A percentile compares a stretch with the other conserved stretches of the same genome.
phyloP scores from a whole-genome alignment of 2,797 vertebrate species.

The Cuculus canorus region DNA sequence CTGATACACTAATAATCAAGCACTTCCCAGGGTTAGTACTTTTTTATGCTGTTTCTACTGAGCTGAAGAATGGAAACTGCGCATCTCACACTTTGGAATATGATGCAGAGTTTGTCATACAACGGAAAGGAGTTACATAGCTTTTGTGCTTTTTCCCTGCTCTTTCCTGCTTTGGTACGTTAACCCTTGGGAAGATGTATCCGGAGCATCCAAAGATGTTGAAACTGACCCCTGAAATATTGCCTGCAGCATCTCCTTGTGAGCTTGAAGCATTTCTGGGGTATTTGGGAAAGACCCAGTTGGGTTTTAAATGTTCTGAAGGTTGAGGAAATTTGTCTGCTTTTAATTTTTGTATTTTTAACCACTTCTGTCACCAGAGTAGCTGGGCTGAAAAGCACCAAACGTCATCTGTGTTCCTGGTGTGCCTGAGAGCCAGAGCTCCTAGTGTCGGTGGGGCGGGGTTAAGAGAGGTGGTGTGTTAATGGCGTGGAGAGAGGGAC shows the following conservation, averaged over 20 bases:
- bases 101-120: neutral
- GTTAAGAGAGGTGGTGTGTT: neutral
- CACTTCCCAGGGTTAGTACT: neutral
- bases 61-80: conserved; percentile 26
- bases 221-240: neutral
- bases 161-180: neutral
- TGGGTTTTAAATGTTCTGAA: neutral
- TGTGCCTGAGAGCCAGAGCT: neutral
- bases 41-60: conserved; percentile 38
- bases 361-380: neutral
- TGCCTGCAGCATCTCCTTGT: neutral
- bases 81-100: conserved; percentile 19
- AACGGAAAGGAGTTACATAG: neutral
- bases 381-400: neutral
- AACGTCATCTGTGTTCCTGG: neutral
- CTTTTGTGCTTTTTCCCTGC: neutral
- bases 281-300: neutral
- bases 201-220: neutral
- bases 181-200: neutral
- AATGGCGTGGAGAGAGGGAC: neutral
- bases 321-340: neutral
- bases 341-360: neutral
- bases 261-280: neutral
- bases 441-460: neutral
- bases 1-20: conserved; percentile 27